Base-by-base conservation (phyloP, 92 coral and sea anemone genomes). In the Parazoanthus swiftii region DNA sequence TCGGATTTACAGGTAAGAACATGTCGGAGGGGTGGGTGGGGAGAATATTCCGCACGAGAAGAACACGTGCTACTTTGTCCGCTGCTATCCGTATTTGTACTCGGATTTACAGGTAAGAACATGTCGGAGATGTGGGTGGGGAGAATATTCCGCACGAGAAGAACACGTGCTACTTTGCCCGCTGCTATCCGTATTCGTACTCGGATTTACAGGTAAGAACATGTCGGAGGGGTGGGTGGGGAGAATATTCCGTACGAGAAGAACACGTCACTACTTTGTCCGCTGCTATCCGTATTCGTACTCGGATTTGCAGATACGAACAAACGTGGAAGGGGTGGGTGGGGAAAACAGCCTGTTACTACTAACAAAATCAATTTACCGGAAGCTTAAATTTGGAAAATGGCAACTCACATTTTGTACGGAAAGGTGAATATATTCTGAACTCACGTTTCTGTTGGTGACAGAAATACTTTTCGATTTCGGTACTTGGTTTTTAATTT, bases 201-300 rank as follows among this genome's bases (percentile, higher is more conserved):
- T 92, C 99, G 25, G 98, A 96, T 80, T 82, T 96, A 71, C 98
- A 94, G 95, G 98, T 96, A 79, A 77, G 85, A 38, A 20, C 59
- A 0, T 11, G 18, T 1, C 18, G 59, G 59, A 54, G 59, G 59
- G 18, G 59, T 54, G 59, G 59, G 59, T 54, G 20, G 2, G 20
- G 20, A 13, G 16, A 11, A 54, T 14, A 1, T 18, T 54, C 96
- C 91, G 0, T 90, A 95, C 48, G 88, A 66, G 54, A 80, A 85
- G 2, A 98, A 96, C 88, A 91, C 94, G 11, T 96, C n/a, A 94
- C 71, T 96, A 92, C 77, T 95, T 96, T 89, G 98, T 98, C 25
- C 98, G 93, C 85, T 96, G 98, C 88, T 96, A 95, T 80, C 99
- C 98, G 0, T 96, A 96, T 79, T 92, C 98, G 20, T 96, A 96